These are phyloP conservation scores for Leptopilina drosophilae DNA, from an alignment of 2,888 invertebrate species.

Conservation along the genomic window DNA sequence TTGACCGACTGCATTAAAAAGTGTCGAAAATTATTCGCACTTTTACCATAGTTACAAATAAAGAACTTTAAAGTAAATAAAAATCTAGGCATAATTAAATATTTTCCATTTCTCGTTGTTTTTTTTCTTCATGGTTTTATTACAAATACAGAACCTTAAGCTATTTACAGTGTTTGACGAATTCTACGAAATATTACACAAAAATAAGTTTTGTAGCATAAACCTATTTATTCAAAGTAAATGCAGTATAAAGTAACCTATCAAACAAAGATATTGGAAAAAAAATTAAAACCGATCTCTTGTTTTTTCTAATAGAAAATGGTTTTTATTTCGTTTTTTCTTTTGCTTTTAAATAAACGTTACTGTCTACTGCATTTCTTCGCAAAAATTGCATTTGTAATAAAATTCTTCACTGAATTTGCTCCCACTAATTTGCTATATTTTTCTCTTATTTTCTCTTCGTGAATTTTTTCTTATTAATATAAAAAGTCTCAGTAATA, in stretches of 20 bases:
- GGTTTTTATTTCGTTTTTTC: neutral
- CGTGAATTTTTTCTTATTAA: slow-evolving; percentile 46
- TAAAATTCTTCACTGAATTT: slow-evolving; percentile 51
- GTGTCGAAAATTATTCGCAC: too few species aligned
- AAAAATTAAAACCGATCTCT: slow-evolving; percentile 40
- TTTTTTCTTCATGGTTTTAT: slow-evolving; percentile 62
- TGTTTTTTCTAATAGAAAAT: neutral
- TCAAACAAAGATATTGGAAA: slow-evolving; percentile 52
- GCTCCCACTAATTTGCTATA: slow-evolving; percentile 54
- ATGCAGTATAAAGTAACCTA: slow-evolving; percentile 65
- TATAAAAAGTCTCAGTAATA: slow-evolving; percentile 53
- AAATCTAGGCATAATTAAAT: neutral
- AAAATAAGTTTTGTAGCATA: slow-evolving; percentile 70
- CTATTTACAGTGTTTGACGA: slow-evolving; percentile 71
- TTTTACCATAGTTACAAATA: neutral
- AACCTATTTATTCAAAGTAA: slow-evolving; percentile 56
- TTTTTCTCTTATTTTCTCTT: slow-evolving; percentile 47
- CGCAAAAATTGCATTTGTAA: slow-evolving; percentile 51
- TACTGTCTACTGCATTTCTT: slow-evolving; percentile 60
- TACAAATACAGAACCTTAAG: slow-evolving; percentile 72
- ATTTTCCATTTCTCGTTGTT: slow-evolving; percentile 56
- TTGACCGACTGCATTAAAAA: too few species aligned
- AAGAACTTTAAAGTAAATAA: slow-evolving; percentile 15
- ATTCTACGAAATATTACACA: slow-evolving; percentile 72
- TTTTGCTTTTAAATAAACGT: slow-evolving; percentile 22